Percentiles rank a stretch among this genome's conserved stretches.
phyloP scores from a whole-genome alignment of 2,113 vertebrate genomes.

The Megaceryle maxima region DNA sequence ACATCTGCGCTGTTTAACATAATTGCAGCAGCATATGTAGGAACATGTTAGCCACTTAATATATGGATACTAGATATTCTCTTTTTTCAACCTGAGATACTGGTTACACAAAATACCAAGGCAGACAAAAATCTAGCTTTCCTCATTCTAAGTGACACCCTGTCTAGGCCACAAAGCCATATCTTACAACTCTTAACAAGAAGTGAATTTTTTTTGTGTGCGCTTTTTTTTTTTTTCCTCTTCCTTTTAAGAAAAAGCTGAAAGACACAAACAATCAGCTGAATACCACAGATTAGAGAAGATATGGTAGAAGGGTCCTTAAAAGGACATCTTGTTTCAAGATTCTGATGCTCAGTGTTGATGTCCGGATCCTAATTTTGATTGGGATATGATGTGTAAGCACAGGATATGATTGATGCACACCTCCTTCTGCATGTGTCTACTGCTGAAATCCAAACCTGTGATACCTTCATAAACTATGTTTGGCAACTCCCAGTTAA shows the following conservation, averaged over 20 bases:
- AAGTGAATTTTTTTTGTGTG: not conserved
- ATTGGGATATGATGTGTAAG: not conserved
- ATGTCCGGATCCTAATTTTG: not conserved
- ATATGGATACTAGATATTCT: not conserved
- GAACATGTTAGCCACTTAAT: not conserved
- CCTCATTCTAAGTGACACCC: not conserved
- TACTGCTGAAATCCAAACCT: not conserved
- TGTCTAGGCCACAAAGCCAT: not conserved
- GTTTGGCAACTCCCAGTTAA: slow-evolving; percentile 37
- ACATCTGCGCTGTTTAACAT: not conserved
- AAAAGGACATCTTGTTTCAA: not conserved
- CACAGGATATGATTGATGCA: not conserved
- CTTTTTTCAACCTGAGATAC: not conserved
- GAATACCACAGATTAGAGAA: not conserved
- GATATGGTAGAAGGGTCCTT: not conserved
- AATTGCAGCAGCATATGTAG: not conserved
- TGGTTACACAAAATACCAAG: not conserved
- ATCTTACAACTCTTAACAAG: not conserved
- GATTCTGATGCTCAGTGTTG: not conserved
- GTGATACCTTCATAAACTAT: not conserved
- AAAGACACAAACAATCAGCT: not conserved
- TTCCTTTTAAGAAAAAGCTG: not conserved
- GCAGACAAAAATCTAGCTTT: not conserved
- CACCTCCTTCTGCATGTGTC: not conserved
- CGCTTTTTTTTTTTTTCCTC: not conserved